Evolutionary conservation across 2,113 vertebrate genomes (phyloP), one percentile per base, ranked within the genome.

Genomic region (Pachypanchax playfairii): DNA sequence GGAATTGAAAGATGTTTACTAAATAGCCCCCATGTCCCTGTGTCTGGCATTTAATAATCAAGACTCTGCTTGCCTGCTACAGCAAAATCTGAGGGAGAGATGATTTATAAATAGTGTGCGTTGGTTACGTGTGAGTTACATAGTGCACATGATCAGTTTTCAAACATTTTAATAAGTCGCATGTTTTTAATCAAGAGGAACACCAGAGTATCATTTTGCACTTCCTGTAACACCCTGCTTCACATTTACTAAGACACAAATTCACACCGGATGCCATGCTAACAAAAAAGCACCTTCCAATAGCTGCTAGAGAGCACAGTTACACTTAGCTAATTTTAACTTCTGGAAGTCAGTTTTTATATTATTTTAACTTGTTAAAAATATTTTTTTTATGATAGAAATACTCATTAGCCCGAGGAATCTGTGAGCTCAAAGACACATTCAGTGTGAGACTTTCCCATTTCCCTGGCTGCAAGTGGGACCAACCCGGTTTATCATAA

Each of bases 21-120:
- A 86, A 88, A 88, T 73, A 87, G 77, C 83, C 83, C 78, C 77
- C 60, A 81, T 75, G 82, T 86, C 85, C 80, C 85, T 56, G 64
- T 1, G 79, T 78, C 80, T 70, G 79, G 72, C 76, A 72, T 83
- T 86, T 83, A 82, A 75, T 69, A 83, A 84, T 77, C 82, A 83
- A 62, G 72, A 77, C 83, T 86, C 73, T 69, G 75, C 79, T 79
- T 52, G 69, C 70, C 65, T 65, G 70, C 70, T 81, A 76, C 26
- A 41, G 58, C 38, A 33, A 60, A 65, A 77, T 54, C 70, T 62
- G 53, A 80, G 55, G 53, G 25, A 17, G 43, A 65, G 77, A 53
- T 39, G 36, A 76, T 51, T 77, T 59, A 65, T 9, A 35, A 9
- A 12, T 10, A 60, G 50, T 72, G 58, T 25, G 58, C 57, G 14